Evolutionary conservation across 2,888 invertebrate genomes (phyloP).

Genomic region (Habrosyne pyritoides): DNA sequence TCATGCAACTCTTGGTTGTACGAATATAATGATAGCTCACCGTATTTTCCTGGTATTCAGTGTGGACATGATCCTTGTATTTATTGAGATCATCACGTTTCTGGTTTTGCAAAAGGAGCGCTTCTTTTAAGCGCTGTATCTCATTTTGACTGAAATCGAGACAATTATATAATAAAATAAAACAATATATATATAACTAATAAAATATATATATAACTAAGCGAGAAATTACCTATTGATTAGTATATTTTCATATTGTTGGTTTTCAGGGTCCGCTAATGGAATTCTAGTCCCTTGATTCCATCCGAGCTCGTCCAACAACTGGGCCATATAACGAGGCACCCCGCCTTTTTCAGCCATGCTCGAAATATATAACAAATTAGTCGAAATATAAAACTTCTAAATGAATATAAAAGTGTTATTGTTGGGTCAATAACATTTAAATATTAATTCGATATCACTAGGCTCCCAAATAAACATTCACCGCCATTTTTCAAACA

Average conservation of each 20-base stretch:
- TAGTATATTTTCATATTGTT: slow-evolving; percentile 62
- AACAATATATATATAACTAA: neutral
- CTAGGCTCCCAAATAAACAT: slow-evolving; percentile 29
- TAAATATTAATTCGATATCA: slow-evolving; percentile 16
- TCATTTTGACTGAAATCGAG: slow-evolving; percentile 70
- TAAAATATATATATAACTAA: slow-evolving; percentile 6
- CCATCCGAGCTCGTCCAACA: slow-evolving; percentile 89
- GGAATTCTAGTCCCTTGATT: slow-evolving; percentile 90
- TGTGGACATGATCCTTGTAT: slow-evolving; percentile 68
- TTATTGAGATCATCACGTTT: slow-evolving; percentile 72
- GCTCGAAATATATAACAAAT: slow-evolving; percentile 18
- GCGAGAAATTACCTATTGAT: slow-evolving; percentile 57
- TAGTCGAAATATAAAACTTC: slow-evolving; percentile 21
- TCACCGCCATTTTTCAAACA: slow-evolving; percentile 49
- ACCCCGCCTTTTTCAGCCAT: slow-evolving; percentile 56
- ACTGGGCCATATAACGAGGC: slow-evolving; percentile 82
- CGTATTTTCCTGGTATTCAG: slow-evolving; percentile 78
- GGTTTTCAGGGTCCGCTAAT: slow-evolving; percentile 90
- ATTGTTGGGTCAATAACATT: slow-evolving; percentile 43
- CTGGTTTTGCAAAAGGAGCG: slow-evolving; percentile 59
- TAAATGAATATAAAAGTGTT: slow-evolving; percentile 24
- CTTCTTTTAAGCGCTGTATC: slow-evolving; percentile 69
- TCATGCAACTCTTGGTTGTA: no score
- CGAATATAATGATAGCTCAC: slow-evolving; percentile 42
- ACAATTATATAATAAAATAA: neutral